Conservation (phyloP, 2,888 invertebrate genomes). For the Dolichomitus sp. region DNA sequence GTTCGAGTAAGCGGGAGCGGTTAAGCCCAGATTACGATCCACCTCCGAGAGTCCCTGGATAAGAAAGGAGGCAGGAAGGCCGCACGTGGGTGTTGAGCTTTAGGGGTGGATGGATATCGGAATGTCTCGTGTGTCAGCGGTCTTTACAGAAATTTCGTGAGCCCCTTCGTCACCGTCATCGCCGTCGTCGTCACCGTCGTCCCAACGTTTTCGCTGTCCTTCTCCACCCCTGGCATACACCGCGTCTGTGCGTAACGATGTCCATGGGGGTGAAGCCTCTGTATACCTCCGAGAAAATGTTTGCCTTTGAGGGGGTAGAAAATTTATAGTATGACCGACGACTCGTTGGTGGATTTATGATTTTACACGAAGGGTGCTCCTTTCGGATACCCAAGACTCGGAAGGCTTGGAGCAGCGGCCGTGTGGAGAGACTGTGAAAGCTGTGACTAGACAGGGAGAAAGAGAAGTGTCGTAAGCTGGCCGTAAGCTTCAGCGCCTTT, state of each 20-base stretch:
- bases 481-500: slow-evolving; percentile 37
- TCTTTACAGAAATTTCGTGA: slow-evolving; percentile 60
- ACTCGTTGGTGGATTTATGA: slow-evolving; percentile 40
- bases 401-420: slow-evolving; percentile 10
- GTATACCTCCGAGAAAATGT: slow-evolving; percentile 19
- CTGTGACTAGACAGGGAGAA: slow-evolving; percentile 2
- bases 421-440: slow-evolving; percentile 13
- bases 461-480: slow-evolving; percentile 42
- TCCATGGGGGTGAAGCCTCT: neutral
- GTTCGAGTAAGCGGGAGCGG: slow-evolving; percentile 36
- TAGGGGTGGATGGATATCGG: slow-evolving; percentile 27
- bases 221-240: slow-evolving; percentile 16
- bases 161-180: slow-evolving; percentile 25
- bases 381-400: slow-evolving; percentile 9
- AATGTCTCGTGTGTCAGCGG: slow-evolving; percentile 53
- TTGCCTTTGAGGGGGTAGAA: neutral
- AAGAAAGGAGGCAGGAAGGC: neutral
- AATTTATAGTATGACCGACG: slow-evolving; percentile 39
- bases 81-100: slow-evolving; percentile 44
- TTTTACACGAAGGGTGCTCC: slow-evolving; percentile 4
- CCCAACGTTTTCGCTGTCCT: slow-evolving; percentile 12
- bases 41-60: slow-evolving; percentile 7
- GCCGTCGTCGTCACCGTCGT: slow-evolving; percentile 37
- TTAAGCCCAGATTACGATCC: slow-evolving; percentile 42
- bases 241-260: slow-evolving; percentile 29